These are phyloP conservation scores for Poecilia gillii DNA, from an alignment of 2,797 vertebrate species.

Conservation along the genomic window DNA sequence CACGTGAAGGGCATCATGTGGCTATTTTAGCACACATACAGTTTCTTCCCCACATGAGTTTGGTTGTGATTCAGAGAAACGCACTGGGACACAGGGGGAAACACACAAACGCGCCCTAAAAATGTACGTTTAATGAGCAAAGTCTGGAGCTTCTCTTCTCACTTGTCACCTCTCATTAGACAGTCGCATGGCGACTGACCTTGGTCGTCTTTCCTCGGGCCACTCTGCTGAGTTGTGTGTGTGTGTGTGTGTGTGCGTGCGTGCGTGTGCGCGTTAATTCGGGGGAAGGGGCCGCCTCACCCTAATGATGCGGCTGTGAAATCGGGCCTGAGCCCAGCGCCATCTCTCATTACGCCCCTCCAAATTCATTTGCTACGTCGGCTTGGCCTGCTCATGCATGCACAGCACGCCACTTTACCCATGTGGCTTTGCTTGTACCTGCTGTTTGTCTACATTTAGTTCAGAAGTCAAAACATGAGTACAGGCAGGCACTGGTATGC, in stretches of 20 bases:
- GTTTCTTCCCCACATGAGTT: slow-evolving; percentile 30
- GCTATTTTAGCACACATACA: slow-evolving; percentile 30
- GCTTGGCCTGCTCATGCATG: slow-evolving; percentile 79
- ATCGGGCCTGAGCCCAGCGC: slow-evolving; percentile 78
- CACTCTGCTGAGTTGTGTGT: slow-evolving; percentile 43
- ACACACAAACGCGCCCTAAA: slow-evolving; percentile 57
- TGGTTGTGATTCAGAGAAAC: slow-evolving; percentile 46
- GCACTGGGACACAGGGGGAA: slow-evolving; percentile 12
- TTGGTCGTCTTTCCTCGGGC: slow-evolving; percentile 77
- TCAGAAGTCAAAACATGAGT: slow-evolving; percentile 33
- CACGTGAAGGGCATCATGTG: slow-evolving; percentile 49
- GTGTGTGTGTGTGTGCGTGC: slow-evolving; percentile 29
- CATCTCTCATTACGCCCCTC: slow-evolving; percentile 81
- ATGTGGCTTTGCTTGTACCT: slow-evolving; percentile 63
- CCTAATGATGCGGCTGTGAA: slow-evolving; percentile 85
- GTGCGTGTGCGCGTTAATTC: slow-evolving; percentile 46
- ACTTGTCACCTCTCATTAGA: slow-evolving; percentile 86
- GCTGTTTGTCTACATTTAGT: slow-evolving; percentile 60
- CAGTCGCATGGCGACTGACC: slow-evolving; percentile 75
- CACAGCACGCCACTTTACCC: slow-evolving; percentile 56
- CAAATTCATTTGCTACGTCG: slow-evolving; percentile 84
- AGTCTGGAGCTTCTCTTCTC: slow-evolving; percentile 78
- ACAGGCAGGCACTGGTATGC: slow-evolving; percentile 20
- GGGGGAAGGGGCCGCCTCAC: slow-evolving; percentile 57
- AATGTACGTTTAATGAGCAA: slow-evolving; percentile 77